phyloP scores from a whole-genome alignment of 2,113 vertebrate species.

The Xenopus laevis region DNA sequence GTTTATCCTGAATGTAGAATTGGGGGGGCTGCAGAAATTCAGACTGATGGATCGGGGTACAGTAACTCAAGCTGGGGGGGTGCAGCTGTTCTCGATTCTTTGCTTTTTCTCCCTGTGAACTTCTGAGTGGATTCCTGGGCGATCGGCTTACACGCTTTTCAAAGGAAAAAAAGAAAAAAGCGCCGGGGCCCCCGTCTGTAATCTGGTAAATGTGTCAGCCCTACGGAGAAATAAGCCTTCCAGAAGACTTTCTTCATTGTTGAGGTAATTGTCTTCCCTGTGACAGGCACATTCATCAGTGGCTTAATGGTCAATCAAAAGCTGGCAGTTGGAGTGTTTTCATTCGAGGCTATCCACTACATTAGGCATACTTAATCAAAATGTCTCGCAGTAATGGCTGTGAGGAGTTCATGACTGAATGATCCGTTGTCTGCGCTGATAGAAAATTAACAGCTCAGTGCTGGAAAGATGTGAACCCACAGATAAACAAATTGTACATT shows the following conservation, averaged over 20 bases:
- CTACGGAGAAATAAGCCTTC: slow-evolving; percentile 99
- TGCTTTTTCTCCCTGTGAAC: slow-evolving; percentile 74
- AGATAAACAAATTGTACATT: slow-evolving; percentile 99
- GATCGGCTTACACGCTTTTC: slow-evolving; percentile 91
- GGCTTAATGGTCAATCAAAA: slow-evolving; percentile 99
- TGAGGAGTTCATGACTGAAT: slow-evolving; percentile 99
- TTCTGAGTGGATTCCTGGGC: slow-evolving; percentile 93
- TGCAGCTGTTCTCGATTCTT: slow-evolving; percentile 48
- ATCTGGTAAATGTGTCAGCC: slow-evolving; percentile 99
- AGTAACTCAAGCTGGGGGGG: background rate
- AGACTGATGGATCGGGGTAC: background rate
- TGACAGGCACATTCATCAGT: slow-evolving; percentile 99
- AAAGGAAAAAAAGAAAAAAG: too few species aligned
- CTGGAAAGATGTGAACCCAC: slow-evolving; percentile 98
- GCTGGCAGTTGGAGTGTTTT: slow-evolving; percentile 99
- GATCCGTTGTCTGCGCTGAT: slow-evolving; percentile 99
- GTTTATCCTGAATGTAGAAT: too few species aligned
- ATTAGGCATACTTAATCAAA: slow-evolving; percentile 99
- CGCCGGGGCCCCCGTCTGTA: slow-evolving; percentile 90
- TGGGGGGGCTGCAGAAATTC: too few species aligned
- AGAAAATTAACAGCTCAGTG: slow-evolving; percentile 99
- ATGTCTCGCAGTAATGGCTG: slow-evolving; percentile 99
- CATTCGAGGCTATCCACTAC: slow-evolving; percentile 99
- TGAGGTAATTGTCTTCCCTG: slow-evolving; percentile 99
- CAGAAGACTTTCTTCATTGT: slow-evolving; percentile 99